Percentiles rank a stretch among this genome's conserved stretches.
These are phyloP conservation scores for Proteles cristata DNA, from an alignment of 2,113 vertebrate genomes.

Conservation along the genomic window DNA sequence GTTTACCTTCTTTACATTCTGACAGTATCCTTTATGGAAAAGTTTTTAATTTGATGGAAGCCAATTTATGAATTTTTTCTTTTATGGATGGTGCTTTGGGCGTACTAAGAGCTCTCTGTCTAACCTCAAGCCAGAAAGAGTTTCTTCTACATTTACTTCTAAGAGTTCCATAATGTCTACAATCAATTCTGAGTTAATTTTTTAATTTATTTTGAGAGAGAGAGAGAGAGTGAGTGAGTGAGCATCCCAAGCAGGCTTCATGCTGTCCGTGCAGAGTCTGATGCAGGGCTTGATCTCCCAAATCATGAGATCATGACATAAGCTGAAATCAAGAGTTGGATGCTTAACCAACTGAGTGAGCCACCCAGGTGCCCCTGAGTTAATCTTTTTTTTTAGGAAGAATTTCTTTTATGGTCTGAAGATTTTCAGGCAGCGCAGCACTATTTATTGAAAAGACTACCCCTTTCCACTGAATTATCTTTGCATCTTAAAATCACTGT, in stretches of 20 bases:
- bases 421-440: background rate
- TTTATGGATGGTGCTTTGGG: background rate
- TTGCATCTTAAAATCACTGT: background rate
- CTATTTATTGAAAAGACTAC: background rate
- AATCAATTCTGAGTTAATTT: slow-evolving; percentile 1
- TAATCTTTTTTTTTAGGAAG: background rate
- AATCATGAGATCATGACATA: too few relatives aligned
- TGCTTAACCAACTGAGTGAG: too few relatives aligned
- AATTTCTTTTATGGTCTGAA: background rate
- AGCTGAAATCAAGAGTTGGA: too few relatives aligned
- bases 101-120: background rate
- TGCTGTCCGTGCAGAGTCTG: too few relatives aligned
- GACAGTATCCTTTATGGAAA: background rate
- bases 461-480: background rate
- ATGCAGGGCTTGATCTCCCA: too few relatives aligned
- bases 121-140: background rate
- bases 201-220: too few relatives aligned
- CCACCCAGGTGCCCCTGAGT: too few relatives aligned
- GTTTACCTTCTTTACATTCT: background rate
- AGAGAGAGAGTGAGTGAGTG: too few relatives aligned
- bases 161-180: background rate
- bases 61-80: background rate
- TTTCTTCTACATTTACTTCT: background rate
- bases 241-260: too few relatives aligned
- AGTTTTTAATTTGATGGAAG: slow-evolving; percentile 30